Evolutionary conservation across 1,140 invertebrate genomes (phyloP).

Genomic region (Drosophila saltans): DNA sequence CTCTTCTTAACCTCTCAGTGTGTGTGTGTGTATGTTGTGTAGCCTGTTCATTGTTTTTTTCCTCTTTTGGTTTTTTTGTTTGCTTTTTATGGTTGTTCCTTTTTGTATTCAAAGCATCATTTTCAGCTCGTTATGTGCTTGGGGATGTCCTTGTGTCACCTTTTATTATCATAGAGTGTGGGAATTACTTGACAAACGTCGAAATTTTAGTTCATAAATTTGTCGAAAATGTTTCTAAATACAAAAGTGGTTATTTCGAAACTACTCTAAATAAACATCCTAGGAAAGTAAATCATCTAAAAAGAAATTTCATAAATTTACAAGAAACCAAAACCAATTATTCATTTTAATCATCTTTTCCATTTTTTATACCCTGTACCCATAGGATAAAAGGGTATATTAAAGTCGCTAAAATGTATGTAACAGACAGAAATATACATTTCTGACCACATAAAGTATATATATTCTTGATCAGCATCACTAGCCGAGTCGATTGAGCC

Average conservation of each 20-base stretch:
- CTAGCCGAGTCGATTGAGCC: too few relatives aligned
- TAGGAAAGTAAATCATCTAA: too few relatives aligned
- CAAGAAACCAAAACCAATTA: too few relatives aligned
- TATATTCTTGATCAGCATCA: too few relatives aligned
- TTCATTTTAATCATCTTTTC: too few relatives aligned
- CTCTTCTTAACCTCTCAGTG: conserved; percentile 43
- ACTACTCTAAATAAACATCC: too few relatives aligned
- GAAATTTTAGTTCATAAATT: background rate
- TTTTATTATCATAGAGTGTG: conserved; percentile 12
- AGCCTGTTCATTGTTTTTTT: conserved; percentile 60
- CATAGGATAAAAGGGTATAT: too few relatives aligned
- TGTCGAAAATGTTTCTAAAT: background rate
- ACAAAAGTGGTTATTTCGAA: background rate
- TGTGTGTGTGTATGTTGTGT: conserved; percentile 25
- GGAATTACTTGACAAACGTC: conserved; percentile 1
- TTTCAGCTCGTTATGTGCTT: conserved; percentile 62
- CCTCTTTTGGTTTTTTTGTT: conserved; percentile 20
- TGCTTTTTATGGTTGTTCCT: conserved; percentile 35
- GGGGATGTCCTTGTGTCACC: conserved; percentile 9
- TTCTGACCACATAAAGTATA: too few relatives aligned
- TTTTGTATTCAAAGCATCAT: conserved; percentile 55
- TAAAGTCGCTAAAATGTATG: too few relatives aligned
- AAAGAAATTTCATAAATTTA: too few relatives aligned
- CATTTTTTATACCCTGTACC: too few relatives aligned
- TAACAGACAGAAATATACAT: too few relatives aligned